phyloP scores from a whole-genome alignment of 2,797 vertebrate species.

The Microchirus variegatus region DNA sequence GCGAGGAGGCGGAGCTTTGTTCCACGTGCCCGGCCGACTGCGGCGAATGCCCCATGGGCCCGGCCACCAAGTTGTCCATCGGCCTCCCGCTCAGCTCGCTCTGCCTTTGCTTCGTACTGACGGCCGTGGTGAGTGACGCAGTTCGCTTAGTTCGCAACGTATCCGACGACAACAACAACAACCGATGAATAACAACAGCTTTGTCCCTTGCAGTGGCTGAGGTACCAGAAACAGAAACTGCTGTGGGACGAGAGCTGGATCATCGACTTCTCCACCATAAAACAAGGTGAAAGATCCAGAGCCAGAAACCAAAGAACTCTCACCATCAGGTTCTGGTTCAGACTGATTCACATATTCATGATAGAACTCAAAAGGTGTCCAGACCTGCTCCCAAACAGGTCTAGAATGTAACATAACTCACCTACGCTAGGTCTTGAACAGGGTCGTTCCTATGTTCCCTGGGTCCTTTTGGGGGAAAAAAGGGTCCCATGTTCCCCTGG shows the following conservation, averaged over 20 bases:
- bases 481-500: too few relatives aligned
- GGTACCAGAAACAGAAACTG: conserved; percentile 89
- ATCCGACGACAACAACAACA: too few relatives aligned
- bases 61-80: conserved; percentile 73
- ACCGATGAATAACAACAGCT: background rate
- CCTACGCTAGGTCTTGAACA: too few relatives aligned
- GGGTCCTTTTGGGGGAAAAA: too few relatives aligned
- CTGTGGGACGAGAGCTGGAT: conserved; percentile 91
- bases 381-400: too few relatives aligned
- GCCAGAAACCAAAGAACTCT: background rate
- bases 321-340: too few relatives aligned
- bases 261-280: conserved; percentile 84
- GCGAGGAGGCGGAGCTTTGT: conserved; percentile 84
- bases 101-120: conserved; percentile 78
- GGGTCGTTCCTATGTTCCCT: too few relatives aligned
- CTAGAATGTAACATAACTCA: too few relatives aligned
- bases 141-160: too few relatives aligned
- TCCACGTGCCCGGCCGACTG: conserved; percentile 84
- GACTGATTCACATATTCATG: too few relatives aligned
- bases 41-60: conserved; percentile 81
- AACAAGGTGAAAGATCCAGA: conserved; percentile 76
- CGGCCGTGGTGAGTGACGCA: conserved; percentile 71
- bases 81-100: conserved; percentile 81
- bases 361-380: too few relatives aligned
- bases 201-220: conserved; percentile 77